Conservation (phyloP, 1,140 invertebrate species). For the Drosophila arawakana region DNA sequence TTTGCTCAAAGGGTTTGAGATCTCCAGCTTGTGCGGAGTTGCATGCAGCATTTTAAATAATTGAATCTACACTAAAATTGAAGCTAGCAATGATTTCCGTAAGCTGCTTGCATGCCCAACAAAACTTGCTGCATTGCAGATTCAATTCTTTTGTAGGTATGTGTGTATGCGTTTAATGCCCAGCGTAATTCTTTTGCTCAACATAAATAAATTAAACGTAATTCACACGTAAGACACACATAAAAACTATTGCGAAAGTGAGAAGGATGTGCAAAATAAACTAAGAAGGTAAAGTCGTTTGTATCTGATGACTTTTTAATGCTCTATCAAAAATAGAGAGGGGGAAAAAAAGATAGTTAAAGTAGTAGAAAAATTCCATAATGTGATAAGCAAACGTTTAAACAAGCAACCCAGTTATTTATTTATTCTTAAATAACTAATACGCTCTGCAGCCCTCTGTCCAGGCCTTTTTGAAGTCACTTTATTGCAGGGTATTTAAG, state of each 20-base stretch:
- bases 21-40: constrained; percentile 39
- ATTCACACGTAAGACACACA: constrained; percentile 42
- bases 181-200: constrained; percentile 37
- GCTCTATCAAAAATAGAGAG: not conserved
- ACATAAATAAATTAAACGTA: constrained; percentile 61
- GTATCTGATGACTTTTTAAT: not conserved
- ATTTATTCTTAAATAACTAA: no score
- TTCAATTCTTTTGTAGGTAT: constrained; percentile 14
- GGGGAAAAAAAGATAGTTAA: not conserved
- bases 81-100: constrained; percentile 41
- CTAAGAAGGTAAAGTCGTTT: not conserved
- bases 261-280: constrained; percentile 12
- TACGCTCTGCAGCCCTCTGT: not conserved
- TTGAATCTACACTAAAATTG: constrained; percentile 55
- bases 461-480: not conserved
- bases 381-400: no score
- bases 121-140: constrained; percentile 4
- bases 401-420: no score
- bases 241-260: not conserved
- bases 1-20: constrained; percentile 11
- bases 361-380: no score
- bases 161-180: constrained; percentile 33
- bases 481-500: not conserved
- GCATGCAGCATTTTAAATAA: constrained; percentile 69
- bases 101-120: constrained; percentile 17